Conservation (phyloP, 2,888 invertebrate species). For the Halocaridina rubra region DNA sequence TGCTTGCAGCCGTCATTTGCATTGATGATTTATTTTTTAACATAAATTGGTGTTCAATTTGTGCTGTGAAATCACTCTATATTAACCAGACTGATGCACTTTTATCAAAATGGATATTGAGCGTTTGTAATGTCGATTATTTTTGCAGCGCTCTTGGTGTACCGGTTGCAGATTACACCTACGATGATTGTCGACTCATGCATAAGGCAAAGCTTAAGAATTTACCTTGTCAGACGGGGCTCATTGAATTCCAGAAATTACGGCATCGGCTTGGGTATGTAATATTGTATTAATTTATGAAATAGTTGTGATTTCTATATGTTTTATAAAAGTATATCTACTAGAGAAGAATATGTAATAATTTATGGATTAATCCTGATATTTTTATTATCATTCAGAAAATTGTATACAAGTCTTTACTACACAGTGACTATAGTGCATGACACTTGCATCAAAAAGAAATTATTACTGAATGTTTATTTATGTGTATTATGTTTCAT, state of each 20-base stretch:
- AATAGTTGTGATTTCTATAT: too few relatives aligned
- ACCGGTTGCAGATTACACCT: constrained; percentile 90
- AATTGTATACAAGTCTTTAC: neutral
- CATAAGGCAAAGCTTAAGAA: constrained; percentile 65
- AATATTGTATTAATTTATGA: neutral
- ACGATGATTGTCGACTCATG: constrained; percentile 90
- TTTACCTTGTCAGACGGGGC: constrained; percentile 77
- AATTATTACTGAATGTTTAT: neutral
- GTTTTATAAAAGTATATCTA: neutral
- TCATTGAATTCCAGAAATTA: constrained; percentile 84
- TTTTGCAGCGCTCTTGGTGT: constrained; percentile 78
- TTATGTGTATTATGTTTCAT: too few relatives aligned
- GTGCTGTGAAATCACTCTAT: too few relatives aligned
- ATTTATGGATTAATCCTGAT: neutral
- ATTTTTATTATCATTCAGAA: neutral
- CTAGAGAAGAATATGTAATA: neutral
- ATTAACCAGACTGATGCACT: too few relatives aligned
- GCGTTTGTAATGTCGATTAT: too few relatives aligned
- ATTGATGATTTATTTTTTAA: too few relatives aligned
- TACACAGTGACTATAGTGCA: neutral
- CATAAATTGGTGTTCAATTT: too few relatives aligned
- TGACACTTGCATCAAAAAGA: neutral
- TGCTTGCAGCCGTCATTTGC: too few relatives aligned
- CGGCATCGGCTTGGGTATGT: constrained; percentile 80
- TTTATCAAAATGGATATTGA: too few relatives aligned